A percentile compares a stretch with the other conserved stretches of the same genome.
Conservation (phyloP, 2,113 vertebrate species). For the Siniperca chuatsi region DNA sequence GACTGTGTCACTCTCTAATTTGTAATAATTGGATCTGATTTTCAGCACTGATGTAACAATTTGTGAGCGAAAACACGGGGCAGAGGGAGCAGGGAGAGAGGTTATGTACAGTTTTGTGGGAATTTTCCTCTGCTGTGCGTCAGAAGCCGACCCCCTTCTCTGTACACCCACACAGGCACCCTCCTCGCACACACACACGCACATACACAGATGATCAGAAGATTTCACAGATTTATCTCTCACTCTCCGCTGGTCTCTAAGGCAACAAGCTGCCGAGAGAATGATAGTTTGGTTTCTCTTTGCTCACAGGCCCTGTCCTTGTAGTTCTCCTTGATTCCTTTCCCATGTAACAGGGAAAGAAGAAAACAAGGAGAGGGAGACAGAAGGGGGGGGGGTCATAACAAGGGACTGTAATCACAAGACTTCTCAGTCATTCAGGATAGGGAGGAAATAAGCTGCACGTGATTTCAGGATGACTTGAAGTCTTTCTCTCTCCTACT, state of each 20-base stretch:
- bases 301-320: constrained; percentile 41
- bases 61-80: constrained; percentile 43
- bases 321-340: constrained; percentile 50
- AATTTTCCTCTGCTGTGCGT: constrained; percentile 43
- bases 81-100: background rate
- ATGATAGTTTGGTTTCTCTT: constrained; percentile 49
- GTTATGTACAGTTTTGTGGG: constrained; percentile 9
- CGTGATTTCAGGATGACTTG: constrained; percentile 55
- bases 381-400: constrained; percentile 6
- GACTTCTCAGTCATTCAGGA: constrained; percentile 60
- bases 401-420: constrained; percentile 63
- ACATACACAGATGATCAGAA: constrained; percentile 68
- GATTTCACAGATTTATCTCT: constrained; percentile 66
- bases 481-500: constrained; percentile 13
- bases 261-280: constrained; percentile 61
- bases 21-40: constrained; percentile 58
- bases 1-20: constrained; percentile 41
- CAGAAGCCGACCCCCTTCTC: constrained; percentile 36
- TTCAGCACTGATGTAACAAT: constrained; percentile 36
- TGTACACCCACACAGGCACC: constrained; percentile 47
- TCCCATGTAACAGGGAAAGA: constrained; percentile 1
- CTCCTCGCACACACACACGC: constrained; percentile 10
- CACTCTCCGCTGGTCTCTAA: constrained; percentile 65
- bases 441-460: constrained; percentile 59
- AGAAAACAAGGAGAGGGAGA: background rate